phyloP scores from a whole-genome alignment of 2,113 vertebrate species.

The Clarias macrocephalus region DNA sequence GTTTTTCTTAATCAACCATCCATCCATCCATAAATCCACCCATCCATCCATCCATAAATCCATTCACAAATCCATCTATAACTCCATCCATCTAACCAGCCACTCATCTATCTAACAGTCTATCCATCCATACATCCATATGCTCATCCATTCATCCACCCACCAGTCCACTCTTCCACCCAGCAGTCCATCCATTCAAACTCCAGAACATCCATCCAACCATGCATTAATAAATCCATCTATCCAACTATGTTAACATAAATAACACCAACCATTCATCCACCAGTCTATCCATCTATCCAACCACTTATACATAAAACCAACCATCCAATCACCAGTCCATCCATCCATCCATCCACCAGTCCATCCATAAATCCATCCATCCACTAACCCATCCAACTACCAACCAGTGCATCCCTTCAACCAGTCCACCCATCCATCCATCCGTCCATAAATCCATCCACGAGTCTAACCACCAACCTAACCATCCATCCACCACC shows the following conservation, averaged over 20 bases:
- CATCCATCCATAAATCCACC: too few species aligned
- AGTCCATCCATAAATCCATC: neutral
- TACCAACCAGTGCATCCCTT: too few species aligned
- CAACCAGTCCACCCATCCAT: neutral
- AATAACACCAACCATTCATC: neutral
- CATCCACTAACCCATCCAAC: too few species aligned
- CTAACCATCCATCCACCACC: neutral
- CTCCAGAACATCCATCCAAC: neutral
- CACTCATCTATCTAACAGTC: too few species aligned
- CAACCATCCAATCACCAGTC: neutral
- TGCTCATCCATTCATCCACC: neutral
- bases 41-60: neutral
- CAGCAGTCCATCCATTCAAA: neutral
- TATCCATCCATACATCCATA: neutral
- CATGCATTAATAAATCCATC: neutral
- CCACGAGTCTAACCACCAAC: neutral
- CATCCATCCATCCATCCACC: neutral
- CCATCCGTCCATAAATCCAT: neutral
- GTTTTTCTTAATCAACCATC: neutral
- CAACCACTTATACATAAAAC: neutral
- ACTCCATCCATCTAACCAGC: neutral
- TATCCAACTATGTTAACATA: too few species aligned
- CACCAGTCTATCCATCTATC: neutral
- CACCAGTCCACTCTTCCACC: neutral
- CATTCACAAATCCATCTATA: neutral